These are phyloP conservation scores for Nomia melanderi DNA, from an alignment of 1,140 invertebrate species.

Conservation along the genomic window DNA sequence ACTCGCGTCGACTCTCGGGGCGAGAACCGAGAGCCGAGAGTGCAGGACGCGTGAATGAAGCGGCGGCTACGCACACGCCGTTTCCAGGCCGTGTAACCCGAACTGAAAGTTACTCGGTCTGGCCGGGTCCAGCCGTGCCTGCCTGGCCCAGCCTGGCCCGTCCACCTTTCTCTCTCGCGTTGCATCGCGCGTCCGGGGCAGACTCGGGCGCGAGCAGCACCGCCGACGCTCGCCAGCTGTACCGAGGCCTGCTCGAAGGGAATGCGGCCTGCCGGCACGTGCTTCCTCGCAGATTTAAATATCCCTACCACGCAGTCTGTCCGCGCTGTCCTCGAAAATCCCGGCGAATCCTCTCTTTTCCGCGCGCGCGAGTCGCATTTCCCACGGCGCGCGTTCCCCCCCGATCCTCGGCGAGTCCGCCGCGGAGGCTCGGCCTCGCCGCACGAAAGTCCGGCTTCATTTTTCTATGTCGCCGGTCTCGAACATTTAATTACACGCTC, in stretches of 20 bases:
- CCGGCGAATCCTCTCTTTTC: neutral
- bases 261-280: slow-evolving; percentile 70
- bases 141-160: too few species aligned
- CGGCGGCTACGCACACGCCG: slow-evolving; percentile 29
- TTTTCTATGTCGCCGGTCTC: slow-evolving; percentile 46
- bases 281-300: slow-evolving; percentile 40
- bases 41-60: slow-evolving; percentile 54
- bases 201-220: slow-evolving; percentile 35
- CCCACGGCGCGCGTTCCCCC: too few species aligned
- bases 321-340: neutral
- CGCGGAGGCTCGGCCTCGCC: too few species aligned
- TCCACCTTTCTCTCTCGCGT: slow-evolving; percentile 40
- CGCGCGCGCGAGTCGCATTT: too few species aligned
- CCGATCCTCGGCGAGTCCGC: too few species aligned
- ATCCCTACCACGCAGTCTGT: neutral
- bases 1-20: neutral
- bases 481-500: slow-evolving; percentile 49
- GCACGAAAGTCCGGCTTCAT: slow-evolving; percentile 2
- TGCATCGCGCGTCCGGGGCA: slow-evolving; percentile 18
- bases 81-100: slow-evolving; percentile 54
- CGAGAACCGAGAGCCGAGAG: slow-evolving; percentile 3
- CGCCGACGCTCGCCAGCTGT: slow-evolving; percentile 65
- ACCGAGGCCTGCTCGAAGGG: slow-evolving; percentile 65
- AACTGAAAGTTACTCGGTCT: slow-evolving; percentile 52
- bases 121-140: too few species aligned